Evolutionary conservation across 2,797 vertebrate species (phyloP), one percentile per base, ranked within the genome.

Genomic region (Hyperoplus lanceolatus): DNA sequence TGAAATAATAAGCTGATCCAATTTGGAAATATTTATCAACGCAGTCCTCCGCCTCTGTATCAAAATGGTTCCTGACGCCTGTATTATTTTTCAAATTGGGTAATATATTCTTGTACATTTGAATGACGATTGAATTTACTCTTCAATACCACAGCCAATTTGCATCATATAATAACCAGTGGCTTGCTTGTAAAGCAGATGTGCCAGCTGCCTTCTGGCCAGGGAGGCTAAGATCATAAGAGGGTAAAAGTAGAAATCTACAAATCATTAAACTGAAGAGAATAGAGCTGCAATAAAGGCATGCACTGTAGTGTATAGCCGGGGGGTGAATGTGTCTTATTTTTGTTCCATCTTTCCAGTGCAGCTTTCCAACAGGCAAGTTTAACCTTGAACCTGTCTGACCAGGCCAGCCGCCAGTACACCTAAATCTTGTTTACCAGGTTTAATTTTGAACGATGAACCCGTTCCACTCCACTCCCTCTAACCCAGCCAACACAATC

Each of bases 11-110:
- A 94, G 90, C 81, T 88, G 87, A 94, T 94, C 90, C 92, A 93
- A 94, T 95, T 94, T 94, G 85, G 83, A 93, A 94, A 94, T 93
- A 94, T 94, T 94, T 95, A 94, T 94, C 92, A 92, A 90, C 87
- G 77, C 86, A 89, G 91, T 87, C 83, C 75, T 79, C 89, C 81
- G 87, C 81, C 84, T 90, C 85, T 69, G 83, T 87, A 90, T 91
- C 89, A 91, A 91, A 92, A 87, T 75, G 80, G 74, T 79, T 93
- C 89, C 84, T 87, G 81, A 93, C 77, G 89, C 85, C 75, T 79
- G 84, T 87, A 82, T 91, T 87, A 85, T 90, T 89, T 86, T 82
- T 80, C 81, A 92, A 90, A 94, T 85, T 90, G 88, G 84, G 84
- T 93, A 92, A 94, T 95, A 85, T 92, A 90, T 93, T 93, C 75